phyloP scores from a whole-genome alignment of 30 jellyfish, hydroid and myxozoan genomes.

The Sanderia malayensis region DNA sequence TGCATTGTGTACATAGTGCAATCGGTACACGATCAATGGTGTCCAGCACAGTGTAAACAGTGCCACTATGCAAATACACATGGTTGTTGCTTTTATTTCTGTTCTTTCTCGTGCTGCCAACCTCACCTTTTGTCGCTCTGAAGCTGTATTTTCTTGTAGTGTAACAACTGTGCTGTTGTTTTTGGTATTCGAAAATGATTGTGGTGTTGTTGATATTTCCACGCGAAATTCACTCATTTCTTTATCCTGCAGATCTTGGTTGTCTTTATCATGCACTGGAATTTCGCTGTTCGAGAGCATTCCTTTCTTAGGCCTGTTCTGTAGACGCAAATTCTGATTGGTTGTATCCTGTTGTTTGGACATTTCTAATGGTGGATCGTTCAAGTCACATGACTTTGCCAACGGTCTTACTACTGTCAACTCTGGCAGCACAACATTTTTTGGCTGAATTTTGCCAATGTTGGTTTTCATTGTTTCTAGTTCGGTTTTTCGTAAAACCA shows the following conservation, averaged over 20 bases:
- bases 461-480: background rate
- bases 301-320: background rate
- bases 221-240: background rate
- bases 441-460: background rate
- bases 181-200: background rate
- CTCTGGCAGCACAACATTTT: too few relatives aligned
- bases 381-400: background rate
- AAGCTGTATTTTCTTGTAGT: background rate
- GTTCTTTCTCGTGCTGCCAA: background rate
- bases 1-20: background rate
- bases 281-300: background rate
- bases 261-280: background rate
- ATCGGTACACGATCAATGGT: slow-evolving; percentile 1
- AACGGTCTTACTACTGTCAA: background rate
- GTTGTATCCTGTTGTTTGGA: background rate
- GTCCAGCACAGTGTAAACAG: slow-evolving; percentile 10
- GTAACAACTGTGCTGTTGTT: background rate
- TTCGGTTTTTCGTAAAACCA: background rate
- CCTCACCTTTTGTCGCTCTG: background rate
- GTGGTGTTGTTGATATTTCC: background rate
- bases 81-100: background rate
- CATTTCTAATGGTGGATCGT: background rate
- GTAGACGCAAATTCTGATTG: background rate
- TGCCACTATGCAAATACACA: background rate
- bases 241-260: background rate